Percentiles rank a stretch among this genome's conserved stretches.
Evolutionary conservation across 2,888 invertebrate genomes (phyloP).

Genomic region (Campopleginae sp.): DNA sequence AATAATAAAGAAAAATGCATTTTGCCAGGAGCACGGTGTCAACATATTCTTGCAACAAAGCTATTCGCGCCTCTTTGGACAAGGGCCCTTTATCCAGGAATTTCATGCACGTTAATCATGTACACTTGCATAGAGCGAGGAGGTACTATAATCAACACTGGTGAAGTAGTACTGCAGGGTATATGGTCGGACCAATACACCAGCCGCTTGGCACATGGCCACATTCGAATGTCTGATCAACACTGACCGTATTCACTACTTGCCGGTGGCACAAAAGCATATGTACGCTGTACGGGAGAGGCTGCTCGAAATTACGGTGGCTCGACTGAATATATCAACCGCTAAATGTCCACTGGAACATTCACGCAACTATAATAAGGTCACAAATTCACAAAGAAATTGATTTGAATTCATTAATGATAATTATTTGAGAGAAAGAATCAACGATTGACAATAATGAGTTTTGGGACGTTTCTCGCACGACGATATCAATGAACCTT

Average conservation of each 20-base stretch:
- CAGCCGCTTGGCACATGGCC: constrained; percentile 38
- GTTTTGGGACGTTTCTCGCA: too few species aligned
- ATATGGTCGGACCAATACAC: constrained; percentile 13
- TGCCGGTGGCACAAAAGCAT: not conserved
- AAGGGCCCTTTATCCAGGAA: not conserved
- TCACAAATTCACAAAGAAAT: too few species aligned
- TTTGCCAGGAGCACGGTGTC: not conserved
- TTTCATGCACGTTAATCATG: constrained; percentile 24
- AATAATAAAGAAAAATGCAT: not conserved
- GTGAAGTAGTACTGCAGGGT: constrained; percentile 29
- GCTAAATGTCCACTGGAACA: not conserved
- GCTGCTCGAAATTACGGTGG: not conserved
- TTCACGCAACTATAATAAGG: not conserved
- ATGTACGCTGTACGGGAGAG: not conserved
- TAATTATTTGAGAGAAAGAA: too few species aligned
- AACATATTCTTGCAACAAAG: not conserved
- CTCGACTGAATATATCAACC: not conserved
- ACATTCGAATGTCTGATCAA: constrained; percentile 51
- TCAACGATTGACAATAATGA: too few species aligned
- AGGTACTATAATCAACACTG: constrained; percentile 29
- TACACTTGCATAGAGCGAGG: constrained; percentile 1
- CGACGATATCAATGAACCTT: too few species aligned
- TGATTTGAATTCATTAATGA: too few species aligned
- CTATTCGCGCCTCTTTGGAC: not conserved
- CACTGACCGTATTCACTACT: constrained; percentile 57